phyloP scores from a whole-genome alignment of 2,888 invertebrate species.

The Acronicta alni region DNA sequence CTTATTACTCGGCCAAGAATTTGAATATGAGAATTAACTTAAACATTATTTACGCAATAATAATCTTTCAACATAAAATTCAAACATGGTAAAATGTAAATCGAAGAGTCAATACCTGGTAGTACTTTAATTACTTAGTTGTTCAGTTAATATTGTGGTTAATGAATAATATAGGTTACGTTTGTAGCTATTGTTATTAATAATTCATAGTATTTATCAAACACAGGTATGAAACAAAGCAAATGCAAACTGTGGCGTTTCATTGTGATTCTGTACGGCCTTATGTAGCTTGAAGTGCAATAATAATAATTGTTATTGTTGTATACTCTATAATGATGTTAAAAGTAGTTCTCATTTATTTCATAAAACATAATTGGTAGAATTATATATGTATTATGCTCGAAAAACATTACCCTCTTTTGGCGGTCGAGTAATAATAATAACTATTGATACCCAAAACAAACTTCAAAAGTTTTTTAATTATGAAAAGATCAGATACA shows the following conservation, averaged over 20 bases:
- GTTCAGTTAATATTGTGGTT: background rate
- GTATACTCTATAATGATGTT: too few species aligned
- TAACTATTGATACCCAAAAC: too few species aligned
- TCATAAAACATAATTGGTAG: too few species aligned
- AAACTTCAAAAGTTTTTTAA: too few species aligned
- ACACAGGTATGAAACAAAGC: slow-evolving; percentile 1
- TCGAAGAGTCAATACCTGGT: background rate
- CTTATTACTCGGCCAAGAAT: too few species aligned
- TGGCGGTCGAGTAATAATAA: too few species aligned
- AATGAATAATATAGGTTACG: background rate
- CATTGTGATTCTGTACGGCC: background rate
- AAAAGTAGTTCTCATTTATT: too few species aligned
- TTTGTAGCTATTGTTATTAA: background rate
- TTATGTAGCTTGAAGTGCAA: too few species aligned
- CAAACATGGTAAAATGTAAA: background rate
- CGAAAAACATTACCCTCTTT: too few species aligned
- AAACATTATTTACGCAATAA: background rate
- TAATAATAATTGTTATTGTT: too few species aligned
- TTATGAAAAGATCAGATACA: too few species aligned
- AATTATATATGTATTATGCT: too few species aligned
- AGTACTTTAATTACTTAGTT: slow-evolving; percentile 1
- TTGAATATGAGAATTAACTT: background rate
- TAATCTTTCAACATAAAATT: background rate
- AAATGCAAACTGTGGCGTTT: background rate
- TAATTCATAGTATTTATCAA: background rate